phyloP scores from a whole-genome alignment of 1,140 invertebrate species.

The Thaumatotibia leucotreta region DNA sequence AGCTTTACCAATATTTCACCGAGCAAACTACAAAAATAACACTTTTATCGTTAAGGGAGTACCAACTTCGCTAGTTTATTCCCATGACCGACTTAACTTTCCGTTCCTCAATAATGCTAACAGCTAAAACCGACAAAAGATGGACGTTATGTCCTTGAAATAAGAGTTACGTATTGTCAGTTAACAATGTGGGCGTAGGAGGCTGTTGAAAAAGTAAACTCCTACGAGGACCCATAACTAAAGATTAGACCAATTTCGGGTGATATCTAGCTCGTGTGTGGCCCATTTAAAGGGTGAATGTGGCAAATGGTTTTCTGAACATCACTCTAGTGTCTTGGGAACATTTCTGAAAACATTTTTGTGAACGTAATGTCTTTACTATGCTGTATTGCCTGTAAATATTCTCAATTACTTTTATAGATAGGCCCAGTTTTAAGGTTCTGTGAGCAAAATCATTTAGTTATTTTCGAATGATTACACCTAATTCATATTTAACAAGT shows the following conservation, averaged over 20 bases:
- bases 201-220: constrained; percentile 29
- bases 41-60: constrained; percentile 15
- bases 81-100: constrained; percentile 13
- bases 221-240: constrained; percentile 34
- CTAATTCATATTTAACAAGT: too few species aligned
- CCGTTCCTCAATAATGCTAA: neutral
- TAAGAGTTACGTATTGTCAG: too few species aligned
- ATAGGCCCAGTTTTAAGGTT: too few species aligned
- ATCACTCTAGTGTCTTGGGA: constrained; percentile 31
- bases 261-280: constrained; percentile 26
- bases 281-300: constrained; percentile 33
- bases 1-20: neutral
- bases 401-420: neutral
- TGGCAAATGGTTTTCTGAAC: constrained; percentile 41
- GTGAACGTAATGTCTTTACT: neutral
- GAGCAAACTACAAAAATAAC: neutral
- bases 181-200: too few species aligned
- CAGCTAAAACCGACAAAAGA: too few species aligned
- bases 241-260: constrained; percentile 45
- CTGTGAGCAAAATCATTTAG: too few species aligned
- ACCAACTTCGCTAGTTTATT: constrained; percentile 16
- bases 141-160: too few species aligned
- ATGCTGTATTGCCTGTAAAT: constrained; percentile 12
- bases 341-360: neutral
- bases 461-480: too few species aligned